Conservation (phyloP, 2,797 vertebrate genomes). For the Staurois parvus region DNA sequence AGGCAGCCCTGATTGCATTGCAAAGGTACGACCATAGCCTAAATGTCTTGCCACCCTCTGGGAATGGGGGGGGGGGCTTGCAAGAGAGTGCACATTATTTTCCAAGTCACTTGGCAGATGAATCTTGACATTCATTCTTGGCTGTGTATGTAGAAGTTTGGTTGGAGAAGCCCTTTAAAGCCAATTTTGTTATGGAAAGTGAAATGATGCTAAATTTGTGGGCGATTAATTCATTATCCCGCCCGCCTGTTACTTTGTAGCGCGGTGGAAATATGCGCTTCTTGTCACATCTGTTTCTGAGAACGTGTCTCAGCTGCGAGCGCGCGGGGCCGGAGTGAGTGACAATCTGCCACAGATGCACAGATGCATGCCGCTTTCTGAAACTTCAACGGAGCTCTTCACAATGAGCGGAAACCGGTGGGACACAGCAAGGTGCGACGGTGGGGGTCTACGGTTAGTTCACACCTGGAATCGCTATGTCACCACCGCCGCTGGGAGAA, state of each 20-base stretch:
- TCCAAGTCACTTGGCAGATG: too few relatives aligned
- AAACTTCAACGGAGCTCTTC: neutral
- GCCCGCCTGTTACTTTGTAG: slow-evolving; percentile 5
- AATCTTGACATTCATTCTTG: too few relatives aligned
- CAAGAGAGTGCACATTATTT: too few relatives aligned
- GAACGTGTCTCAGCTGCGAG: neutral
- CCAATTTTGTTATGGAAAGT: slow-evolving; percentile 39
- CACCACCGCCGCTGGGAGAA: too few relatives aligned
- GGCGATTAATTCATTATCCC: neutral
- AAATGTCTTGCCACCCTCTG: too few relatives aligned
- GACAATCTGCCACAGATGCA: neutral
- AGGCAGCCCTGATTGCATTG: too few relatives aligned
- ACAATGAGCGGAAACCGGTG: neutral
- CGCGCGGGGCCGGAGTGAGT: neutral
- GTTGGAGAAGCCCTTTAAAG: slow-evolving; percentile 2
- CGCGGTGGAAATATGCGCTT: neutral
- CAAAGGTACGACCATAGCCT: too few relatives aligned
- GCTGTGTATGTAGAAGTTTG: too few relatives aligned
- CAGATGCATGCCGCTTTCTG: neutral
- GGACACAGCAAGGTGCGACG: neutral
- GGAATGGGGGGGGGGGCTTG: too few relatives aligned
- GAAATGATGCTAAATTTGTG: slow-evolving; percentile 40
- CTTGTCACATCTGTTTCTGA: slow-evolving; percentile 14
- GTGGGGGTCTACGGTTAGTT: neutral
- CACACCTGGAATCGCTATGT: neutral